These are phyloP conservation scores for Lathamus discolor DNA, from an alignment of 2,113 vertebrate species.

Conservation along the genomic window DNA sequence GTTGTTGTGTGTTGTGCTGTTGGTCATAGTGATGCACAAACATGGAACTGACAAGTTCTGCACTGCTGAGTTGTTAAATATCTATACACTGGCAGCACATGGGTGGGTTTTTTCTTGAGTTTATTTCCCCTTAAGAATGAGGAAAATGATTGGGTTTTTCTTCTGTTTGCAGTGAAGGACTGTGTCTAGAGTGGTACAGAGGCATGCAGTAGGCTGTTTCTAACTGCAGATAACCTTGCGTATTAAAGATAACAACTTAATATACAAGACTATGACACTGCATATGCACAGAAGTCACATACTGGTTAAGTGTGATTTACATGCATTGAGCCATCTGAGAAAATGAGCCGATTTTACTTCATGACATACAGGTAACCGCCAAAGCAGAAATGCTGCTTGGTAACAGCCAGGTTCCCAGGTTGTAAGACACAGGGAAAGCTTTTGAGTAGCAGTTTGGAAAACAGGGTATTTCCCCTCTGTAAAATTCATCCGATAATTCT, in stretches of 20 bases:
- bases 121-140: neutral
- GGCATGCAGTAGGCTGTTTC: neutral
- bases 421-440: neutral
- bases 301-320: neutral
- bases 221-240: neutral
- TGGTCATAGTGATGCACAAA: neutral
- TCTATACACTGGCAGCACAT: rapidly evolving
- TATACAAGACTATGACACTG: neutral
- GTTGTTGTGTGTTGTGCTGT: too few relatives aligned
- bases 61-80: neutral
- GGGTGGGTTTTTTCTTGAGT: neutral
- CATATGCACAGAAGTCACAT: rapidly evolving
- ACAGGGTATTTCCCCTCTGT: neutral
- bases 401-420: neutral
- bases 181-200: neutral
- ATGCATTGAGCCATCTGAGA: neutral
- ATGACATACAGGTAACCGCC: neutral
- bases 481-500: neutral
- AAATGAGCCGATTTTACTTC: rapidly evolving
- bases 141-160: neutral
- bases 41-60: neutral
- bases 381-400: neutral
- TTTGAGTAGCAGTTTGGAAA: neutral
- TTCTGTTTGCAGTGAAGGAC: neutral
- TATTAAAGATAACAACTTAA: neutral